phyloP scores from a whole-genome alignment of 2,797 vertebrate species.

The Alca torda region DNA sequence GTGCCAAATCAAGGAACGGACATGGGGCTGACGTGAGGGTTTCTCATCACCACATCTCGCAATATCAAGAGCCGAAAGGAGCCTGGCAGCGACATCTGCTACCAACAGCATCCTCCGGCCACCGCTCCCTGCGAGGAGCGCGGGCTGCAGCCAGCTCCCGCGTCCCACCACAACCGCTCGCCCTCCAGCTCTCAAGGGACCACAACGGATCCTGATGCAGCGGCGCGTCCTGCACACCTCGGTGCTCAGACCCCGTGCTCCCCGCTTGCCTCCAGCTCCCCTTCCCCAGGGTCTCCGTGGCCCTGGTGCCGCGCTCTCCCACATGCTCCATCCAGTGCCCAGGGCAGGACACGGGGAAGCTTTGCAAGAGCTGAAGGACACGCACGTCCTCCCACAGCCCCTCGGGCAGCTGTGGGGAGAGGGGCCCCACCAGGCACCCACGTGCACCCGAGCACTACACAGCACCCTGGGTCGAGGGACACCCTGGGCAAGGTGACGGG shows the following conservation, averaged over 20 bases:
- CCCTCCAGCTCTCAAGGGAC: neutral
- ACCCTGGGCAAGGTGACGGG: neutral
- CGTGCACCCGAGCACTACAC: rapidly evolving
- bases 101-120: neutral
- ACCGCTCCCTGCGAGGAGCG: rapidly evolving
- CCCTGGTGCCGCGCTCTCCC: rapidly evolving
- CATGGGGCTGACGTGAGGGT: neutral
- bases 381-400: rapidly evolving
- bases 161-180: rapidly evolving
- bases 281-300: neutral
- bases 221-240: too few relatives aligned
- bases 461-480: neutral
- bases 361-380: neutral
- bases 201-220: neutral
- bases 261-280: neutral
- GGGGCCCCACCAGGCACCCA: neutral
- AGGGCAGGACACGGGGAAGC: neutral
- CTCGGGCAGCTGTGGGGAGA: rapidly evolving
- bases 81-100: neutral
- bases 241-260: rapidly evolving
- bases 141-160: rapidly evolving
- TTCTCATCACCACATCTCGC: neutral
- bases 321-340: neutral
- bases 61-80: rapidly evolving
- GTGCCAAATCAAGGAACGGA: neutral